These are phyloP conservation scores for Prinia subflava DNA, from an alignment of 2,113 vertebrate species.

Conservation along the genomic window DNA sequence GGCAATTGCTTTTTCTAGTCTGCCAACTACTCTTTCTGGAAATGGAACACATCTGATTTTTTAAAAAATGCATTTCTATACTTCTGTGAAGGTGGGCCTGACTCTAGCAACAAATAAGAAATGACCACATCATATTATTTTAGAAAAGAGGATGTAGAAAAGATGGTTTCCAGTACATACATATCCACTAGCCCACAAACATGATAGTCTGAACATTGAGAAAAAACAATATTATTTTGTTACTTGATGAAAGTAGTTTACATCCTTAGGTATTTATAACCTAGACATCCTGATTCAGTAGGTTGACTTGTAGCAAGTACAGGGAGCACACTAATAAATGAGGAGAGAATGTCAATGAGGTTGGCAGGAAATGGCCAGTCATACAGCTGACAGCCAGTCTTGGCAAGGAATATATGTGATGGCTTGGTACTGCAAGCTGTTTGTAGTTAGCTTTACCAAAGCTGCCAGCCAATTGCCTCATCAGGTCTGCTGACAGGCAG, in stretches of 20 bases:
- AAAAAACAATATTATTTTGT: neutral
- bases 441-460: conserved; percentile 50
- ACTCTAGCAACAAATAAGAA: neutral
- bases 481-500: conserved; percentile 59
- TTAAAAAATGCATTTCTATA: neutral
- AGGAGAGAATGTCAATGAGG: conserved; percentile 19
- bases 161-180: neutral
- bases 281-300: neutral
- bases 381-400: conserved; percentile 24
- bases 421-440: conserved; percentile 50
- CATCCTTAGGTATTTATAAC: neutral
- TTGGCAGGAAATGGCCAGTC: conserved; percentile 36
- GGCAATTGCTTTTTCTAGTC: neutral
- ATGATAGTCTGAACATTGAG: neutral
- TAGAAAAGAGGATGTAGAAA: neutral
- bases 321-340: neutral
- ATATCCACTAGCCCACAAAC: neutral
- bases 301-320: neutral
- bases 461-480: conserved; percentile 38
- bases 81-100: neutral
- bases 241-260: neutral
- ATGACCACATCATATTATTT: neutral
- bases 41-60: neutral
- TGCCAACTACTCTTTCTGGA: neutral
- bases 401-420: conserved; percentile 28